phyloP scores from a whole-genome alignment of 37 sponge, comb jelly and placozoan genomes.

The Dysidea cf. avara region DNA sequence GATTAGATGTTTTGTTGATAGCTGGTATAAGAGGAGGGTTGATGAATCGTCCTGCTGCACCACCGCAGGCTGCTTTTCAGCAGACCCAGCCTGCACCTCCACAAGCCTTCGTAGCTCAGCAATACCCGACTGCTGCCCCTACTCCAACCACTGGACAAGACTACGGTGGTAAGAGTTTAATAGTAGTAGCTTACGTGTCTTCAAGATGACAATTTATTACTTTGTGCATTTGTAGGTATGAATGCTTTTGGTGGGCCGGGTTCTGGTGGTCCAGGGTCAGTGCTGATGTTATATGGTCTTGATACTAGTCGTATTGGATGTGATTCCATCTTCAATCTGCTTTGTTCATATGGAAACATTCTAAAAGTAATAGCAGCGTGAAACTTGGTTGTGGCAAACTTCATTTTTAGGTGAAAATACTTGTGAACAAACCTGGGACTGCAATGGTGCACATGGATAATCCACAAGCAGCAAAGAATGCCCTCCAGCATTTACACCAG shows the following conservation, averaged over 20 bases:
- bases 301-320: slow-evolving; percentile 62
- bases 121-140: no score
- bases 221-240: no score
- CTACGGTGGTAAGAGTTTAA: no score
- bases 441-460: slow-evolving; percentile 93
- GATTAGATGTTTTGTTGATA: no score
- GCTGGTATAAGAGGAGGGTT: no score
- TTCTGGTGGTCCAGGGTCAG: slow-evolving; percentile 57
- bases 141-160: no score
- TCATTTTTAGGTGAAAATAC: slow-evolving; percentile 67
- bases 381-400: not conserved
- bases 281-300: slow-evolving; percentile 89
- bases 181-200: no score
- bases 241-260: not conserved
- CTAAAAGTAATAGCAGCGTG: slow-evolving; percentile 49
- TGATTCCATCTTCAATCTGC: slow-evolving; percentile 84
- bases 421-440: slow-evolving; percentile 84
- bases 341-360: slow-evolving; percentile 91
- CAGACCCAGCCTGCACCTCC: no score
- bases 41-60: no score
- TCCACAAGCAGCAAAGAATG: slow-evolving; percentile 72
- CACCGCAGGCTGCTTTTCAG: no score
- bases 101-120: no score
- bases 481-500: slow-evolving; percentile 81
- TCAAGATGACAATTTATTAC: no score